Conservation (phyloP, 2,888 invertebrate species). For the Oscheius sp. region DNA sequence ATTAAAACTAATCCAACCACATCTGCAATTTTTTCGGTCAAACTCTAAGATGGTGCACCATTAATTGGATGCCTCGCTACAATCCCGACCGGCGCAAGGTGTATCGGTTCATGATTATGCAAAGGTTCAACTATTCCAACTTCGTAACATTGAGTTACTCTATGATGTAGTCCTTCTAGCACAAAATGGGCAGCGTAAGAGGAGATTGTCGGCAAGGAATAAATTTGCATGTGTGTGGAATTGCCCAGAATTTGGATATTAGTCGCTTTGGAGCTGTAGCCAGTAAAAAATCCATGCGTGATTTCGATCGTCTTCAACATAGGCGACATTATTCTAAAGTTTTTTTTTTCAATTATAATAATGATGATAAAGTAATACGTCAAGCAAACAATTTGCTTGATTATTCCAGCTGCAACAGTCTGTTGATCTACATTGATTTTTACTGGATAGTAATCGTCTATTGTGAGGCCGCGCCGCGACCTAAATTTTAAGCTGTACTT, state of each 20-base stretch:
- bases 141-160: conserved; percentile 42
- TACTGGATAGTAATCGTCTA: conserved; percentile 60
- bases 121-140: conserved; percentile 55
- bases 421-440: conserved; percentile 51
- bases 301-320: conserved; percentile 58
- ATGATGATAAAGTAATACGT: conserved; percentile 36
- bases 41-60: too few species aligned
- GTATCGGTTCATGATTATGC: conserved; percentile 47
- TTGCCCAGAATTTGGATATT: conserved; percentile 25
- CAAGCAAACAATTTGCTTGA: conserved; percentile 62
- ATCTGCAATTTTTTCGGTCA: conserved; percentile 29
- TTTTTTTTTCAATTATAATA: background rate
- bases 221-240: conserved; percentile 8
- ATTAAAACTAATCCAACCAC: conserved; percentile 47
- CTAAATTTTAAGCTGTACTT: conserved; percentile 7
- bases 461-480: conserved; percentile 42
- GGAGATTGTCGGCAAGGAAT: conserved; percentile 23
- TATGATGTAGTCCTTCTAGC: conserved; percentile 29
- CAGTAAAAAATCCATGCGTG: conserved; percentile 64
- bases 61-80: conserved; percentile 53
- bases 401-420: conserved; percentile 36
- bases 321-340: conserved; percentile 43
- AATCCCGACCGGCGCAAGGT: conserved; percentile 63
- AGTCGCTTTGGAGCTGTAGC: conserved; percentile 50
- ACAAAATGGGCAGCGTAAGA: conserved; percentile 49